Conservation (phyloP, 2,113 vertebrate species). For the Carassius carassius region DNA sequence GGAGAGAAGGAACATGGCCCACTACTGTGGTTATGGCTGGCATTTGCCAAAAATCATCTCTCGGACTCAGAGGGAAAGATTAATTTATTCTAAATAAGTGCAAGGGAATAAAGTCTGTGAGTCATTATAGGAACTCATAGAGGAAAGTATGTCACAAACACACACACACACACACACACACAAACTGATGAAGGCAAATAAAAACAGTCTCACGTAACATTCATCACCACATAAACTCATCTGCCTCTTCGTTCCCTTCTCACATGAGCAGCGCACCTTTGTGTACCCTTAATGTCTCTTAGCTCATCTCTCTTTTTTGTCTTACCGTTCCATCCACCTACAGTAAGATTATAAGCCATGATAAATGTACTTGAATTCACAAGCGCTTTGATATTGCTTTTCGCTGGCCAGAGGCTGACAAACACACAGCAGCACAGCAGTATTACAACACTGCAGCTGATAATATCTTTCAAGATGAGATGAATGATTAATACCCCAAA, state of each 20-base stretch:
- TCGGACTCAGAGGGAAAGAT: conserved; percentile 21
- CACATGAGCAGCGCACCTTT: neutral
- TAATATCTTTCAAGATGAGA: conserved; percentile 27
- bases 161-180: neutral
- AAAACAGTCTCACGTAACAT: conserved; percentile 28
- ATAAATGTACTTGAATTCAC: conserved; percentile 41
- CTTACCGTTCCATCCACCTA: conserved; percentile 25
- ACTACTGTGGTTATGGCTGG: conserved; percentile 30
- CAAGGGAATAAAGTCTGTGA: conserved; percentile 24
- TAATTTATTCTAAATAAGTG: conserved; percentile 49
- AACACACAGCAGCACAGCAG: conserved; percentile 33
- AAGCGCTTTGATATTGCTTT: conserved; percentile 42
- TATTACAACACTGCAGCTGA: conserved; percentile 15
- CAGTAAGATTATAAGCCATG: conserved; percentile 35
- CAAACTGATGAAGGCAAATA: conserved; percentile 23
- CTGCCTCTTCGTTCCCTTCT: neutral
- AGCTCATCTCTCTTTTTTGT: conserved; percentile 13
- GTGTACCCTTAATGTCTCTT: conserved; percentile 32
- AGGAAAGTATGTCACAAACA: conserved; percentile 36
- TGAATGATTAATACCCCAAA: conserved; percentile 45
- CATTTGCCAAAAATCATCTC: conserved; percentile 36
- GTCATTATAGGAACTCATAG: conserved; percentile 27
- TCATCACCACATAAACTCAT: conserved; percentile 43
- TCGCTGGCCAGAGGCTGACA: conserved; percentile 35
- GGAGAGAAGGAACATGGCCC: conserved; percentile 20